Percentiles rank a stretch among this genome's conserved stretches.
These are phyloP conservation scores for Psettodes erumei DNA, from an alignment of 2,113 vertebrate genomes.

Conservation along the genomic window DNA sequence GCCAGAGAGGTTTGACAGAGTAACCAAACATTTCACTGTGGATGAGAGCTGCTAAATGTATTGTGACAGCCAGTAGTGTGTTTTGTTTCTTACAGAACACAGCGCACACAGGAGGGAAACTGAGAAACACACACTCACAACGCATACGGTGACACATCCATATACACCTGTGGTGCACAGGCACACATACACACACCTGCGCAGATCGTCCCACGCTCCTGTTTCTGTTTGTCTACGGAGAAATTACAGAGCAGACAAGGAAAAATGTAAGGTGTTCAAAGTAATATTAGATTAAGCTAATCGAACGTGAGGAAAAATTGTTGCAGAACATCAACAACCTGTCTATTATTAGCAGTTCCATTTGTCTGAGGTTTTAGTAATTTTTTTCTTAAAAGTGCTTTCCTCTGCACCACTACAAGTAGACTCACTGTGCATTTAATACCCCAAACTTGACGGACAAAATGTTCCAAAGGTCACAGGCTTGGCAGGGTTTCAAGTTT, in stretches of 20 bases:
- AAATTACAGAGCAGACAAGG: slow-evolving; percentile 75
- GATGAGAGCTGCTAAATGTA: slow-evolving; percentile 66
- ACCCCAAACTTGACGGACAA: slow-evolving; percentile 19
- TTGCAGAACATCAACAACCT: slow-evolving; percentile 77
- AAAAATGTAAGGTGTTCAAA: slow-evolving; percentile 79
- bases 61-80: slow-evolving; percentile 71
- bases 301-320: slow-evolving; percentile 71
- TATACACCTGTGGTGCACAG: slow-evolving; percentile 48
- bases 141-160: slow-evolving; percentile 5
- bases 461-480: slow-evolving; percentile 50
- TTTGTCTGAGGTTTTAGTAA: slow-evolving; percentile 64
- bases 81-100: slow-evolving; percentile 59
- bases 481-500: slow-evolving; percentile 13
- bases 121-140: slow-evolving; percentile 13
- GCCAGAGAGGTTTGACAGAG: slow-evolving; percentile 71
- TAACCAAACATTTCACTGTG: slow-evolving; percentile 72
- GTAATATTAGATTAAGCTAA: slow-evolving; percentile 78
- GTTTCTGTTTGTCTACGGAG: slow-evolving; percentile 39
- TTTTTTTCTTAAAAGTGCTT: slow-evolving; percentile 29
- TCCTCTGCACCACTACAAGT: neutral
- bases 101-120: slow-evolving; percentile 40
- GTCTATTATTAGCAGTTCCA: slow-evolving; percentile 73
- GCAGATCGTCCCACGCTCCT: slow-evolving; percentile 8
- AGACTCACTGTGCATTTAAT: slow-evolving; percentile 27
- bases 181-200: slow-evolving; percentile 33